These are phyloP conservation scores for Buathra laborator DNA, from an alignment of 2,888 invertebrate genomes.

Conservation along the genomic window DNA sequence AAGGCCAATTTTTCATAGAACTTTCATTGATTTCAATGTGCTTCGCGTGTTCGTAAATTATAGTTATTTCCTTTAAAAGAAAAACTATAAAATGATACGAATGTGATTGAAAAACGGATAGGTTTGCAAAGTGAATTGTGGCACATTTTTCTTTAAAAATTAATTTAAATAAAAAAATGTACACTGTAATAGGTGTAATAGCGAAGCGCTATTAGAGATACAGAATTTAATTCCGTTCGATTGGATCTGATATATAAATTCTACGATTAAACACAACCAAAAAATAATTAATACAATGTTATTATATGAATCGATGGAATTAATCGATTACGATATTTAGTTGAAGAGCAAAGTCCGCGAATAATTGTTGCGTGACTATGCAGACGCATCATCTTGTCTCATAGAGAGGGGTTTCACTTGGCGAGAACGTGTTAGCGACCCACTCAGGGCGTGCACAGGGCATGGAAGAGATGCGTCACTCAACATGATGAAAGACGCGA, in stretches of 20 bases:
- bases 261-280: not conserved
- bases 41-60: too few relatives aligned
- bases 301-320: not conserved
- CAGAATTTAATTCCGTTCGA: not conserved
- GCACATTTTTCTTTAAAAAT: too few relatives aligned
- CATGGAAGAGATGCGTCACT: slow-evolving; percentile 63
- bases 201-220: too few relatives aligned
- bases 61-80: too few relatives aligned
- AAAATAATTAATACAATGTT: not conserved
- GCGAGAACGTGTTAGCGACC: slow-evolving; percentile 70
- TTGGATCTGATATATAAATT: not conserved
- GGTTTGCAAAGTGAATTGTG: too few relatives aligned
- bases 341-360: not conserved
- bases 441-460: slow-evolving; percentile 68
- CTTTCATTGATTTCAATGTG: too few relatives aligned
- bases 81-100: too few relatives aligned
- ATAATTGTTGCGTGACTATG: not conserved
- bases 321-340: not conserved
- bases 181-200: too few relatives aligned
- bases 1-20: too few relatives aligned
- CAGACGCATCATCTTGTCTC: slow-evolving; percentile 2
- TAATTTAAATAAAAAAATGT: too few relatives aligned
- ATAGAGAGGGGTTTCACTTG: slow-evolving; percentile 63
- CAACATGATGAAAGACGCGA: slow-evolving; percentile 29
- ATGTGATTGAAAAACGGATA: too few relatives aligned